Conservation (phyloP, 2,797 vertebrate species). For the Chromis chromis region DNA sequence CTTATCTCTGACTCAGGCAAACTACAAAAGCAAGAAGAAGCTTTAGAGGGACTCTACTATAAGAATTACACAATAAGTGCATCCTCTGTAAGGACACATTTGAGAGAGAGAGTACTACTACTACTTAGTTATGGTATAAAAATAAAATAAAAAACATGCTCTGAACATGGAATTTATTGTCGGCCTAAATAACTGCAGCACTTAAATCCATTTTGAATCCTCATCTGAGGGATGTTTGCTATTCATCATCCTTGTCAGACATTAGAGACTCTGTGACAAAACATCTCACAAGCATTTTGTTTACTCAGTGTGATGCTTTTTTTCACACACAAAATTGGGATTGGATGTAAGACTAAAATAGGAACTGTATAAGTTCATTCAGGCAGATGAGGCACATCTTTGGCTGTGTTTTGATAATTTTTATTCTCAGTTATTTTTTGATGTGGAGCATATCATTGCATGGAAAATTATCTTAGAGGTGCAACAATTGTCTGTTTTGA, state of each 20-base stretch:
- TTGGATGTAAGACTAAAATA: background rate
- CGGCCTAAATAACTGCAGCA: background rate
- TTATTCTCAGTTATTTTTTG: constrained; percentile 3
- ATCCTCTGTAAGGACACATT: background rate
- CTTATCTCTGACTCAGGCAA: too few species aligned
- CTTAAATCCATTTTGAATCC: constrained; percentile 8
- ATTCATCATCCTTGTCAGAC: constrained; percentile 10
- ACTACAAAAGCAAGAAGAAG: too few species aligned
- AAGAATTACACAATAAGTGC: background rate
- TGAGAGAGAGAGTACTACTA: too few species aligned
- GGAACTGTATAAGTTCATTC: background rate
- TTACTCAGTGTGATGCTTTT: background rate
- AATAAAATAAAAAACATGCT: background rate
- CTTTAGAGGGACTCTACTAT: too few species aligned
- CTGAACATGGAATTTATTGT: background rate
- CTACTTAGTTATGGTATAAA: background rate
- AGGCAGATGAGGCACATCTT: background rate
- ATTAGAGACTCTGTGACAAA: constrained; percentile 10
- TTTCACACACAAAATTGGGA: background rate
- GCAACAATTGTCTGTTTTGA: constrained; percentile 12
- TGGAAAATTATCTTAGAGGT: background rate
- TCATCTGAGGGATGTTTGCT: constrained; percentile 19
- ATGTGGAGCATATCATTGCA: background rate
- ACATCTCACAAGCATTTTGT: background rate
- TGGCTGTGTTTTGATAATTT: background rate